These are phyloP conservation scores for Orientallactaga sibirica DNA, from an alignment of 2,797 vertebrate genomes.

Conservation along the genomic window DNA sequence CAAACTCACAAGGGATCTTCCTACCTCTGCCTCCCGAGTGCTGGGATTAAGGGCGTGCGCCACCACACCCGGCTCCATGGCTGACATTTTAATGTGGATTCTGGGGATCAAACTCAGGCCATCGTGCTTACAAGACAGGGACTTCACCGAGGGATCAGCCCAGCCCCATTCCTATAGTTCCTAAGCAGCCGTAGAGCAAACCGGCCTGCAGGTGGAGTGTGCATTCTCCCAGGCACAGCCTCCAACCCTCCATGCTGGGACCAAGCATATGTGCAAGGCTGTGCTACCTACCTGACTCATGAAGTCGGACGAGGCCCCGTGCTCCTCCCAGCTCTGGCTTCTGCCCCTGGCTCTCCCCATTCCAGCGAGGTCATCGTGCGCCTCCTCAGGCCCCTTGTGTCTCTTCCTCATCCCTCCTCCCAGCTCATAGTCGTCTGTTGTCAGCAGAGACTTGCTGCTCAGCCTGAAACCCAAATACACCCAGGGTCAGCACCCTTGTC, in stretches of 20 bases:
- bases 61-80: too few relatives aligned
- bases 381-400: slow-evolving; percentile 92
- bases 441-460: slow-evolving; percentile 91
- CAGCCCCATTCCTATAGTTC: not conserved
- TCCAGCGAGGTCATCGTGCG: slow-evolving; percentile 88
- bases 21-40: too few relatives aligned
- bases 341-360: slow-evolving; percentile 91
- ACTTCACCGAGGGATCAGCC: too few relatives aligned
- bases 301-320: slow-evolving; percentile 90
- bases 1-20: too few relatives aligned
- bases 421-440: slow-evolving; percentile 95
- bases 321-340: slow-evolving; percentile 93
- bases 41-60: too few relatives aligned
- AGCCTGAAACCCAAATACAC: slow-evolving; percentile 90
- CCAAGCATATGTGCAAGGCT: not conserved
- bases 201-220: not conserved
- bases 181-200: not conserved
- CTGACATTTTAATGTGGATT: too few relatives aligned
- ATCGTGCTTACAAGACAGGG: too few relatives aligned
- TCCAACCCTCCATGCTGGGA: not conserved
- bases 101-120: too few relatives aligned
- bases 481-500: slow-evolving; percentile 68
- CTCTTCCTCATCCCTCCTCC: slow-evolving; percentile 93
- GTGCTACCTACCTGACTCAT: slow-evolving; percentile 91
- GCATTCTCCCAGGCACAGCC: not conserved